Evolutionary conservation across 2,797 vertebrate genomes (phyloP).

Genomic region (Siniperca obscura): DNA sequence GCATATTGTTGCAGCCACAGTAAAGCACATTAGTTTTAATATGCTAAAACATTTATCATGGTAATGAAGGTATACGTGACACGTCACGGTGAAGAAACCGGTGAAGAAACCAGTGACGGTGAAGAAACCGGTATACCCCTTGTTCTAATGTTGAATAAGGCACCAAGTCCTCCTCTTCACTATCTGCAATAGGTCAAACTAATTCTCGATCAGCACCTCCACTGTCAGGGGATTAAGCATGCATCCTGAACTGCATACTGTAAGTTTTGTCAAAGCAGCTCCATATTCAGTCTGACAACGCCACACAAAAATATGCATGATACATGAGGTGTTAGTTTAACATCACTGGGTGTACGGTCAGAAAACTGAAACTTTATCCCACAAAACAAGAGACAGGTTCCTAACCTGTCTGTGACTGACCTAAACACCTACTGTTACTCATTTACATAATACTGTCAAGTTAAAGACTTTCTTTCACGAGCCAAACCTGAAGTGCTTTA

Average conservation of each 20-base stretch:
- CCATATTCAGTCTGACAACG: background rate
- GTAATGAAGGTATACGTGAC: no score
- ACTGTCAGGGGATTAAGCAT: background rate
- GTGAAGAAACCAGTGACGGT: no score
- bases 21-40: no score
- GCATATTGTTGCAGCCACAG: no score
- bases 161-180: background rate
- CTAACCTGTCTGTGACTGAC: background rate
- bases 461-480: background rate
- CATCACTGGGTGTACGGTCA: background rate
- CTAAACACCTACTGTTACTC: slow-evolving; percentile 5
- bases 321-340: background rate
- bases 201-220: background rate
- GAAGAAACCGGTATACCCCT: no score
- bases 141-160: background rate
- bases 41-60: no score
- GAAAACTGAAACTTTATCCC: background rate
- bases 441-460: slow-evolving; percentile 15
- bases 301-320: background rate
- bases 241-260: background rate
- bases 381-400: slow-evolving; percentile 1
- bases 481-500: background rate
- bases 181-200: background rate
- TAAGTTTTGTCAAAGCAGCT: background rate
- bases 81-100: no score